Conservation (phyloP, 30 jellyfish, hydroid and myxozoan species). For the Nemopilema nomurai region DNA sequence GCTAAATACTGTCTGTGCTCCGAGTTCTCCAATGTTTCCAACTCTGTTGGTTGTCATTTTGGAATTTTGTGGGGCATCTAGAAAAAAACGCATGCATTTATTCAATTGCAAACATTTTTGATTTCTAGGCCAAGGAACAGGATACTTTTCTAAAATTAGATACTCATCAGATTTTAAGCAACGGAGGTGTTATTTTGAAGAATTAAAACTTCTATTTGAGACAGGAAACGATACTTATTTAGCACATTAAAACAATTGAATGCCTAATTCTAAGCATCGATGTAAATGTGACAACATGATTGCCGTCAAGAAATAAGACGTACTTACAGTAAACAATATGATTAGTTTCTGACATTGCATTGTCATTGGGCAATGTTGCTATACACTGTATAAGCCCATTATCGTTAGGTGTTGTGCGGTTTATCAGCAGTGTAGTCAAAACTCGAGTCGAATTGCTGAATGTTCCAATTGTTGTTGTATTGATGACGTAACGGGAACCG, state of each 20-base stretch:
- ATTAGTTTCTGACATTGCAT: slow-evolving; percentile 18
- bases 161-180: too few relatives aligned
- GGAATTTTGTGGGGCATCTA: slow-evolving; percentile 62
- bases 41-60: slow-evolving; percentile 23
- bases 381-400: slow-evolving; percentile 53
- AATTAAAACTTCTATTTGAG: too few relatives aligned
- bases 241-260: too few relatives aligned
- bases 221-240: too few relatives aligned
- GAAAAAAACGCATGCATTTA: neutral
- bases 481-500: slow-evolving; percentile 41
- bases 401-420: slow-evolving; percentile 53
- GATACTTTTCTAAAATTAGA: too few relatives aligned
- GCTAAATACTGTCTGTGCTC: slow-evolving; percentile 32
- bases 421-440: slow-evolving; percentile 25
- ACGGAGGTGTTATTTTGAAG: too few relatives aligned
- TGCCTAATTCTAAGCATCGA: too few relatives aligned
- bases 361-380: slow-evolving; percentile 26
- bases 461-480: slow-evolving; percentile 36
- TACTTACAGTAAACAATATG: slow-evolving; percentile 73
- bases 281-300: too few relatives aligned
- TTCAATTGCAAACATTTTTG: neutral
- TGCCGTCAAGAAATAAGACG: too few relatives aligned
- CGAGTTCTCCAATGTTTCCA: slow-evolving; percentile 35
- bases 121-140: too few relatives aligned
- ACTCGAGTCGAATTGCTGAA: slow-evolving; percentile 12